A percentile compares a stretch with the other conserved stretches of the same genome.
phyloP scores from a whole-genome alignment of 2,888 invertebrate genomes.

The Erannis defoliaria region DNA sequence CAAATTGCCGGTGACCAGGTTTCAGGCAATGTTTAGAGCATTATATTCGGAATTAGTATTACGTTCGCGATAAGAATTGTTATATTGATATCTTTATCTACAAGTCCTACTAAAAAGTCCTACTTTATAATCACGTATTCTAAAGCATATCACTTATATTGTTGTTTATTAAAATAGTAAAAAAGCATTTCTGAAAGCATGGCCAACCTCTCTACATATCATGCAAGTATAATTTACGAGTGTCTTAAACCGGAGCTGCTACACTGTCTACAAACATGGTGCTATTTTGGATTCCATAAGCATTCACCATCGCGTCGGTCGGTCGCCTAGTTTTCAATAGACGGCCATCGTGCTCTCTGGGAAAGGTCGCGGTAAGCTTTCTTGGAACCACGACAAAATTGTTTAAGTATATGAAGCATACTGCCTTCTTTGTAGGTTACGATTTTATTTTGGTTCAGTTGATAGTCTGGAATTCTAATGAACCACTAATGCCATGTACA shows the following conservation, averaged over 20 bases:
- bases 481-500: not conserved
- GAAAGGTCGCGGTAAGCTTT: conserved; percentile 32
- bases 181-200: not conserved
- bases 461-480: not conserved
- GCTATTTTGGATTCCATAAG: conserved; percentile 51
- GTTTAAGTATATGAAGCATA: conserved; percentile 1
- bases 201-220: not conserved
- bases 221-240: not conserved
- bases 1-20: too few species aligned
- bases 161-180: too few species aligned
- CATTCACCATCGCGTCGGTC: conserved; percentile 58
- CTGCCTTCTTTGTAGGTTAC: conserved; percentile 7
- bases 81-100: too few species aligned
- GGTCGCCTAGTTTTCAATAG: conserved; percentile 56
- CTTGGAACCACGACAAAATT: conserved; percentile 20
- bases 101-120: too few species aligned
- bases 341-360: conserved; percentile 41
- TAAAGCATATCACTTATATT: too few species aligned
- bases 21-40: too few species aligned
- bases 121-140: too few species aligned
- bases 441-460: not conserved
- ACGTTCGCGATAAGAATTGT: too few species aligned
- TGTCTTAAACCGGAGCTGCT: too few species aligned
- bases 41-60: too few species aligned
- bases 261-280: conserved; percentile 1